phyloP scores from a whole-genome alignment of 2,888 invertebrate species.

The Tenthredo livida region DNA sequence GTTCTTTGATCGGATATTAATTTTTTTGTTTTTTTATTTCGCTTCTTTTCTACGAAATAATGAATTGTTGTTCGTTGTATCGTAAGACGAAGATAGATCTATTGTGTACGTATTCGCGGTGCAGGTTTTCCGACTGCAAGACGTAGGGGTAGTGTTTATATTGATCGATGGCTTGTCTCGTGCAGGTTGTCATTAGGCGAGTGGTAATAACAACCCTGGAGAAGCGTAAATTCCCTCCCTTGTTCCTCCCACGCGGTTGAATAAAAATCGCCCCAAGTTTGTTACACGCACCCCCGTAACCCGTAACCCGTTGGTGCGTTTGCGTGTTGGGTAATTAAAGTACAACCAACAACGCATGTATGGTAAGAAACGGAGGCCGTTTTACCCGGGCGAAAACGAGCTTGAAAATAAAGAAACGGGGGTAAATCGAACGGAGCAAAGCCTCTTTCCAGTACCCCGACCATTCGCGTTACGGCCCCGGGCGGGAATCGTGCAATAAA shows the following conservation, averaged over 20 bases:
- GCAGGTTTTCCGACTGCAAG: neutral
- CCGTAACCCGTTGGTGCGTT: conserved; percentile 4
- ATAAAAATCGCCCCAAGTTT: conserved; percentile 16
- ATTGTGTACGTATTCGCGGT: neutral
- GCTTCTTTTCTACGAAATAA: neutral
- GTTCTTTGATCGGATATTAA: neutral
- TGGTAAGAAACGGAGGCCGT: neutral
- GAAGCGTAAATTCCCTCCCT: conserved; percentile 19
- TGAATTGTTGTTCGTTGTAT: neutral
- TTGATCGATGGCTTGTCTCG: conserved; percentile 45
- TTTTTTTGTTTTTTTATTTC: neutral
- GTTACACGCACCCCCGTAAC: conserved; percentile 6
- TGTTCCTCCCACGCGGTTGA: neutral
- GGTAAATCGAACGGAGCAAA: neutral
- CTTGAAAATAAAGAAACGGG: neutral
- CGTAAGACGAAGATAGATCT: neutral
- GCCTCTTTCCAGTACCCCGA: neutral
- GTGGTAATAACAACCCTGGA: conserved; percentile 38
- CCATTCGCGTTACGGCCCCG: neutral
- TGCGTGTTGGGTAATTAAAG: conserved; percentile 2
- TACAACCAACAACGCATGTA: neutral
- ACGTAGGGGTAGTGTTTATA: neutral
- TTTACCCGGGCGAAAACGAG: neutral
- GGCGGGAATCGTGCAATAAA: conserved; percentile 32
- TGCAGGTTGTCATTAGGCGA: conserved; percentile 41